Base-by-base conservation (phyloP, 2,113 vertebrate genomes). In the Sinocyclocheilus rhinocerous region DNA sequence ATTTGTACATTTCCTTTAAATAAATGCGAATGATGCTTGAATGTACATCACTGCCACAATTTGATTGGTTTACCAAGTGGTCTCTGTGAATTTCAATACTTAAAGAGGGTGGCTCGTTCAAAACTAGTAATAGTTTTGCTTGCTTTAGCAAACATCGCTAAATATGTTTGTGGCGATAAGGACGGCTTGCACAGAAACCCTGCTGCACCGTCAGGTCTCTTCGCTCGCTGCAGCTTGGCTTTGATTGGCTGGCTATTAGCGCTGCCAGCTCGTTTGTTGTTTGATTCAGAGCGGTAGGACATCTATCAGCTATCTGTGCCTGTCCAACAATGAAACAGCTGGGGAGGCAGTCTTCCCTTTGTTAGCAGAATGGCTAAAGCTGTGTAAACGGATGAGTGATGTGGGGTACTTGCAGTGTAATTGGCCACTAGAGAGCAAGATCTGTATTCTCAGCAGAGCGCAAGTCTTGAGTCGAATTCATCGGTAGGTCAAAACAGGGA, bases 171-270 rank as follows among this genome's bases (percentile, higher is more conserved):
- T 15, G 42, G 42, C 7, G 72, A 75, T 75, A 75, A 48, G 42
- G 42, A 15, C n/a, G 0, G 22, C 12, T 3, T 48, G 42, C 39
- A 16, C 72, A 48, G 72, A 75, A 45, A 76, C 75, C 6, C 24
- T 20, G 26, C 48, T 52, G 75, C 75, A 52, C 48, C 16, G 16
- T 55, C 48, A 77, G 48, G 75, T 18, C 26, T 55, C 15, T 55
- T 26, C 6, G 75, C n/a, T 83, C 29, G 52, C 73, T 89, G 80
- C 81, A 88, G 84, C 85, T 84, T 76, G 63, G n/a, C 33, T 90
- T 84, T 72, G 84, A 92, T 84, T 88, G 83, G 83, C 33, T 80
- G 85, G 70, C 65, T 77, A 36, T 36, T 61, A 70, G n/a, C 8
- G 1, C 16, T 16, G 39, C 29, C 45, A 76, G 45, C 18, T 39